Evolutionary conservation across 2,888 invertebrate genomes (phyloP).

Genomic region (Hypomecis punctinalis): DNA sequence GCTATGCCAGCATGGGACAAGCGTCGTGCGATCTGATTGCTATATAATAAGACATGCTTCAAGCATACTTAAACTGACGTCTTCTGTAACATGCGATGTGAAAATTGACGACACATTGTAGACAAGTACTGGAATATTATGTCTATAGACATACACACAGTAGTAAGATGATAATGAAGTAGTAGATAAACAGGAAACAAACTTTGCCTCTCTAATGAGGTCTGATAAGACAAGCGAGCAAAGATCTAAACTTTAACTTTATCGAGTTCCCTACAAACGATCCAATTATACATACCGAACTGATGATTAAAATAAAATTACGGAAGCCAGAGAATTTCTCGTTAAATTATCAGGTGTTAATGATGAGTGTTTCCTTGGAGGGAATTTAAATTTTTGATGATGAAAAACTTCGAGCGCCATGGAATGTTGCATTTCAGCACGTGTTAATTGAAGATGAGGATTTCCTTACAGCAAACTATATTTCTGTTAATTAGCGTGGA

Average conservation of each 20-base stretch:
- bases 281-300: neutral
- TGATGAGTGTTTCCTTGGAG: constrained; percentile 22
- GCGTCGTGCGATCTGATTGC: constrained; percentile 32
- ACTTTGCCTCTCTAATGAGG: constrained; percentile 27
- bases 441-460: constrained; percentile 27
- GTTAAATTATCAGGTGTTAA: constrained; percentile 18
- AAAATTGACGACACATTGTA: constrained; percentile 7
- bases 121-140: neutral
- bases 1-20: constrained; percentile 31
- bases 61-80: constrained; percentile 19
- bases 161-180: constrained; percentile 5
- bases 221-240: constrained; percentile 21
- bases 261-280: neutral
- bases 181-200: constrained; percentile 12
- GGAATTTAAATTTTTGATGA: constrained; percentile 14
- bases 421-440: constrained; percentile 24
- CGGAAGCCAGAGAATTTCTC: constrained; percentile 20
- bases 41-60: constrained; percentile 28
- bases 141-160: neutral
- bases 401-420: constrained; percentile 17
- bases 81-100: constrained; percentile 13
- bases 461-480: constrained; percentile 27
- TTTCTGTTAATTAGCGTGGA: constrained; percentile 31
- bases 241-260: constrained; percentile 2
- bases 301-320: constrained; percentile 8